Conservation (phyloP, 2,113 vertebrate species). For the Sphaerodactylus townsendi region DNA sequence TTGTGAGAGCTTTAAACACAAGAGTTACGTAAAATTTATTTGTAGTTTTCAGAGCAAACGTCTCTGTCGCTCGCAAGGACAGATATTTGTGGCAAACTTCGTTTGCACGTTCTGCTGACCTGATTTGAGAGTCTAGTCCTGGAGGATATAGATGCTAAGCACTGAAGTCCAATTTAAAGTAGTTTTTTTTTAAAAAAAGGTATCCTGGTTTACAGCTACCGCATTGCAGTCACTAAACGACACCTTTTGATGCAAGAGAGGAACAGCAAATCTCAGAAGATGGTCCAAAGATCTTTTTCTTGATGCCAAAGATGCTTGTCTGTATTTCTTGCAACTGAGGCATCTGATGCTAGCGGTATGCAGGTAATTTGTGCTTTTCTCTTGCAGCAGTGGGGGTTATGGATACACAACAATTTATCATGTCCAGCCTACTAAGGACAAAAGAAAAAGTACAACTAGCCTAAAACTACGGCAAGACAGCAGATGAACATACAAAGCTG, state of each 20-base stretch:
- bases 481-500: too few species aligned
- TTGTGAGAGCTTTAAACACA: constrained; percentile 70
- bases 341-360: not conserved
- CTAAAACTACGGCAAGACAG: too few species aligned
- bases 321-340: not conserved
- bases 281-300: not conserved
- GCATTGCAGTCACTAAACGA: too few species aligned
- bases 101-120: constrained; percentile 43
- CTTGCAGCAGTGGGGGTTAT: not conserved
- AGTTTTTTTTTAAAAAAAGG: constrained; percentile 5
- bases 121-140: constrained; percentile 36
- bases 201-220: not conserved
- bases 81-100: constrained; percentile 50
- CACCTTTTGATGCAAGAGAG: too few species aligned
- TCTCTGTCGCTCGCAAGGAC: constrained; percentile 52
- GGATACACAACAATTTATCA: not conserved
- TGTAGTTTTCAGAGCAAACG: constrained; percentile 60
- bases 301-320: too few species aligned
- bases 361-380: not conserved
- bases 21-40: constrained; percentile 68
- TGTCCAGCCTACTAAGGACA: too few species aligned
- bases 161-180: not conserved
- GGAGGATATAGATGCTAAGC: not conserved
- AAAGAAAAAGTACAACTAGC: too few species aligned
- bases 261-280: not conserved